Conservation (phyloP, 1,140 invertebrate genomes). For the Macrotrachela quadricornifera region DNA sequence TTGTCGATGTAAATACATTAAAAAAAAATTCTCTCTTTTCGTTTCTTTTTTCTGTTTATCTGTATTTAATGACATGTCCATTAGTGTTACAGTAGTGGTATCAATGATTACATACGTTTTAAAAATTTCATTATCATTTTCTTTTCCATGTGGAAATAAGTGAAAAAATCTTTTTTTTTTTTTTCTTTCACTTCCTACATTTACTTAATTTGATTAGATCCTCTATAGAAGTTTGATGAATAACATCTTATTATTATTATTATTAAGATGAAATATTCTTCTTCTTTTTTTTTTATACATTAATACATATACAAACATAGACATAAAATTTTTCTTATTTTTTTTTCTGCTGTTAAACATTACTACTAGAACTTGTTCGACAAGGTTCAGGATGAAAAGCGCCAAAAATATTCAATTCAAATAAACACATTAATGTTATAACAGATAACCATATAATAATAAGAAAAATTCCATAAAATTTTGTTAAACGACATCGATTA, state of each 20-base stretch:
- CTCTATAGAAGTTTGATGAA: conserved; percentile 51
- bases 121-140: conserved; percentile 55
- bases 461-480: too few species aligned
- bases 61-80: conserved; percentile 50
- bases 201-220: conserved; percentile 59
- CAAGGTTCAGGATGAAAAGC: background rate
- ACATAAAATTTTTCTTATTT: too few species aligned
- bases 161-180: background rate
- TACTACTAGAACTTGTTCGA: background rate
- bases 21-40: too few species aligned
- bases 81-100: conserved; percentile 48
- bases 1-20: too few species aligned
- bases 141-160: conserved; percentile 87
- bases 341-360: too few species aligned
- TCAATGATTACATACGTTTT: conserved; percentile 77
- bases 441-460: too few species aligned
- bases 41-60: conserved; percentile 35
- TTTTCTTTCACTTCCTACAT: conserved; percentile 9
- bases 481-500: too few species aligned
- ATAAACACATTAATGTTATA: too few species aligned
- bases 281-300: too few species aligned
- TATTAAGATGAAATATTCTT: too few species aligned
- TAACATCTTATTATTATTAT: too few species aligned
- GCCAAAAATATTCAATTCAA: background rate
- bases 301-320: too few species aligned